phyloP scores from a whole-genome alignment of 2,888 invertebrate genomes.

The Pedicia rivosa region DNA sequence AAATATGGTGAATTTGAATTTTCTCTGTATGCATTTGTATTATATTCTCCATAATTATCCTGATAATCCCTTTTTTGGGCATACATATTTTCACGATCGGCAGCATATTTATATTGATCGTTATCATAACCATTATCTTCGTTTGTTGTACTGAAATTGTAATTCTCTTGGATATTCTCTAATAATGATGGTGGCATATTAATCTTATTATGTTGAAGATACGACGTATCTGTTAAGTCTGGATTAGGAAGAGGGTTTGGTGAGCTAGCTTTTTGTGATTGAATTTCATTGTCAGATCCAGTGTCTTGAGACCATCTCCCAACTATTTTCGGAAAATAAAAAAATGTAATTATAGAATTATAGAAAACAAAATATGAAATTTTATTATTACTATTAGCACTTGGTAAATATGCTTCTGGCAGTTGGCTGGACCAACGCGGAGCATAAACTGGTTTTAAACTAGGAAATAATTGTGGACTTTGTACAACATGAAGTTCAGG shows the following conservation, averaged over 20 bases:
- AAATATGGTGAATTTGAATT: slow-evolving; percentile 7
- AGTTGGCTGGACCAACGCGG: slow-evolving; percentile 52
- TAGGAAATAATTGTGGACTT: slow-evolving; percentile 51
- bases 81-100: slow-evolving; percentile 22
- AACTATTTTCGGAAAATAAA: slow-evolving; percentile 15
- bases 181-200: slow-evolving; percentile 37
- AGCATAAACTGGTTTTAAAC: slow-evolving; percentile 46
- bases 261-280: slow-evolving; percentile 38
- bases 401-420: slow-evolving; percentile 44
- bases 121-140: slow-evolving; percentile 19
- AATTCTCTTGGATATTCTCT: slow-evolving; percentile 42
- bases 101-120: slow-evolving; percentile 7
- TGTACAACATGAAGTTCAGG: slow-evolving; percentile 45
- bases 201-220: slow-evolving; percentile 33
- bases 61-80: slow-evolving; percentile 25
- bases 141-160: slow-evolving; percentile 23
- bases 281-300: slow-evolving; percentile 57
- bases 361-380: slow-evolving; percentile 5
- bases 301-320: slow-evolving; percentile 68
- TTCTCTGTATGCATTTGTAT: slow-evolving; percentile 13
- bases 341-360: slow-evolving; percentile 3
- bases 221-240: slow-evolving; percentile 52
- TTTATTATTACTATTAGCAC: slow-evolving; percentile 29
- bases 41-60: slow-evolving; percentile 26
- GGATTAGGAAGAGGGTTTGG: slow-evolving; percentile 63